These are phyloP conservation scores for Helicoverpa armigera DNA, from an alignment of 1,140 invertebrate species.

Conservation along the genomic window DNA sequence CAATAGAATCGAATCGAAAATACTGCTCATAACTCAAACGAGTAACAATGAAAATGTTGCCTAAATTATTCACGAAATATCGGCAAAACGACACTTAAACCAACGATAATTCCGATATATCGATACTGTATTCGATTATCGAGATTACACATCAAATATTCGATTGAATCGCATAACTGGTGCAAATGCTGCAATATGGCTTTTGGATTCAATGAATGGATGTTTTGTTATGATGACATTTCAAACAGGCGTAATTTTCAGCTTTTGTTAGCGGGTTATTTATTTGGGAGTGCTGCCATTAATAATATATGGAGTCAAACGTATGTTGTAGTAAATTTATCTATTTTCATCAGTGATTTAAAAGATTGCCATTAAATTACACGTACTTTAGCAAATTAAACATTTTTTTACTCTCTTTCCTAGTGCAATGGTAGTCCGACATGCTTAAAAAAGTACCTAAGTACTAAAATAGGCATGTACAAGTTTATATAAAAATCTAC, in stretches of 20 bases:
- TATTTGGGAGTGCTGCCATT: not conserved
- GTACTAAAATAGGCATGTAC: no score
- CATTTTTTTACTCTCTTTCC: not conserved
- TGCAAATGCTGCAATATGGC: slow-evolving; percentile 10
- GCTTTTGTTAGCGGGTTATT: not conserved
- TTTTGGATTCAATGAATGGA: slow-evolving; percentile 4
- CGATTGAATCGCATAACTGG: slow-evolving; percentile 8
- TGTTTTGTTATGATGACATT: not conserved
- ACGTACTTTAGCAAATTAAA: no score
- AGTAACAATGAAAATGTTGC: not conserved
- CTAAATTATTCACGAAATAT: not conserved
- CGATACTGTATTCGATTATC: slow-evolving; percentile 16
- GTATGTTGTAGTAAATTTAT: not conserved
- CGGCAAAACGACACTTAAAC: not conserved
- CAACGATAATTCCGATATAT: not conserved
- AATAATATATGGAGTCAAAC: not conserved
- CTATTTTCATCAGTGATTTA: no score
- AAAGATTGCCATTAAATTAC: no score
- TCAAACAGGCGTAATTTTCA: not conserved
- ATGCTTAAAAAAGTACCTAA: not conserved
- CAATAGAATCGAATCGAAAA: no score
- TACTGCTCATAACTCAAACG: no score
- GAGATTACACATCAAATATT: slow-evolving; percentile 32
- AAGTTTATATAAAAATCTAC: no score
- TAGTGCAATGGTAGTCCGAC: not conserved